phyloP scores from a whole-genome alignment of 2,113 vertebrate genomes.

The Solea solea region DNA sequence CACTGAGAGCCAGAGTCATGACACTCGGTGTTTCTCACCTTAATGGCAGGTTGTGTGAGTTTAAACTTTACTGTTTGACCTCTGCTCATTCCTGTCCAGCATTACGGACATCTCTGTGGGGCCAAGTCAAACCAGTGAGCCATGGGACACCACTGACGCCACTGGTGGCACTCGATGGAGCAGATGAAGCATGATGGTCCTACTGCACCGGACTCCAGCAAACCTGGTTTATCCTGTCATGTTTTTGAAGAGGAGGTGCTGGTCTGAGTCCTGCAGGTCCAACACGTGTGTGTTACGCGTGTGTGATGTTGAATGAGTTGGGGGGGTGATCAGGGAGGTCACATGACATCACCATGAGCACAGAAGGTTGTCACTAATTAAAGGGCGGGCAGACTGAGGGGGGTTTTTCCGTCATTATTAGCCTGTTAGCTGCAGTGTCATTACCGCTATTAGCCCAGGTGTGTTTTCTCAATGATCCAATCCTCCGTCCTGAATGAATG shows the following conservation, averaged over 20 bases:
- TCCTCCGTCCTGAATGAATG: constrained; percentile 23
- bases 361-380: constrained; percentile 47
- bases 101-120: background rate
- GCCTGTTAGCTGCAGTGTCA: constrained; percentile 42
- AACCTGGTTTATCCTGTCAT: background rate
- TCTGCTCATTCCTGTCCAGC: background rate
- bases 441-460: constrained; percentile 61
- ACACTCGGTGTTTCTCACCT: constrained; percentile 18
- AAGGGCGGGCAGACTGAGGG: background rate
- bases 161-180: background rate
- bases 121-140: background rate
- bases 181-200: background rate
- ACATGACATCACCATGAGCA: constrained; percentile 53
- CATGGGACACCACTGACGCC: background rate
- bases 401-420: constrained; percentile 56
- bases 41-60: constrained; percentile 1
- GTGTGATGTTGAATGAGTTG: background rate
- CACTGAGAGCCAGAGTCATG: constrained; percentile 7
- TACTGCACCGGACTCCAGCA: no score
- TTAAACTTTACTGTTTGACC: constrained; percentile 17
- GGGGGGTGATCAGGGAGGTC: background rate
- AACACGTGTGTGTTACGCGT: background rate
- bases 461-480: constrained; percentile 69
- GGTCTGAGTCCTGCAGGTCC: background rate
- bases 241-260: background rate